These are phyloP conservation scores for Squalus acanthias DNA, from an alignment of 2,797 vertebrate species.

Conservation along the genomic window DNA sequence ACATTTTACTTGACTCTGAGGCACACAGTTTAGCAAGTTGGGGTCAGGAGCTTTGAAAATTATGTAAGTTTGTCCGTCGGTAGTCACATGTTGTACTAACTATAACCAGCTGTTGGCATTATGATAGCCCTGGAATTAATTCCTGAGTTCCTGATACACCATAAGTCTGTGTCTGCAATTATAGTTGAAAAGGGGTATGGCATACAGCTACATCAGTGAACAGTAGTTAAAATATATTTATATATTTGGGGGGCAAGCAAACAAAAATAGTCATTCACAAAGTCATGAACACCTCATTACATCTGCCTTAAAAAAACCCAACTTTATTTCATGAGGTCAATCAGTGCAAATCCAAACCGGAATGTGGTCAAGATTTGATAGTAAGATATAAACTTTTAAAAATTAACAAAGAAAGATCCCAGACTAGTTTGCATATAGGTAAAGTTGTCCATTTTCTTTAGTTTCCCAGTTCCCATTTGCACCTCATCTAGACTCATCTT, in stretches of 20 bases:
- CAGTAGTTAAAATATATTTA: background rate
- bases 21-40: conserved; percentile 21
- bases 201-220: background rate
- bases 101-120: conserved; percentile 1
- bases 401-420: background rate
- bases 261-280: background rate
- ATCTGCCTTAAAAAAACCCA: background rate
- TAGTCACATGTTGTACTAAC: background rate
- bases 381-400: background rate
- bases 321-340: background rate
- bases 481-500: no score
- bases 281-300: background rate
- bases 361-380: background rate
- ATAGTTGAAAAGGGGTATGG: background rate
- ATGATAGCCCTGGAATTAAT: conserved; percentile 18
- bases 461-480: no score
- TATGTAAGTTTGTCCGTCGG: background rate
- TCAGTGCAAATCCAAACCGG: background rate
- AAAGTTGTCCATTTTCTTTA: background rate
- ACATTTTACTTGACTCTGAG: conserved; percentile 10
- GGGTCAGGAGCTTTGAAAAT: conserved; percentile 19
- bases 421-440: background rate
- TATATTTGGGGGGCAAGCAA: background rate
- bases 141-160: background rate
- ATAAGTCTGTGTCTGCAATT: background rate